These are phyloP conservation scores for Xanthorhoe designata DNA, from an alignment of 2,888 invertebrate genomes.

Conservation along the genomic window DNA sequence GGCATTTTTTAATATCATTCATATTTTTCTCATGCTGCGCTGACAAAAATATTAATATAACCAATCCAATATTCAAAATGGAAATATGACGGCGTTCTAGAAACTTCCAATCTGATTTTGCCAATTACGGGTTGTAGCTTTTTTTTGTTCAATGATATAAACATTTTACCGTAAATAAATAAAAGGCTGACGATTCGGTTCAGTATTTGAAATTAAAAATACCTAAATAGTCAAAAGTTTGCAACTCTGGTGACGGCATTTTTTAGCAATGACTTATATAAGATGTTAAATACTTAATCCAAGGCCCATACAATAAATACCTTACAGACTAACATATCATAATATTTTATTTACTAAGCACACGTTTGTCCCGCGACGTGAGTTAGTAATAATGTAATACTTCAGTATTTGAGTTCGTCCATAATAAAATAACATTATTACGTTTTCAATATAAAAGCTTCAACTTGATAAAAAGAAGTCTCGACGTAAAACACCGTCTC, in stretches of 20 bases:
- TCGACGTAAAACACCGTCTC: not conserved
- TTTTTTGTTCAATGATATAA: not conserved
- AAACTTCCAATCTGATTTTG: constrained; percentile 8
- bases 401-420: not conserved
- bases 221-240: too few relatives aligned
- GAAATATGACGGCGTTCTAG: constrained; percentile 9
- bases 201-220: too few relatives aligned
- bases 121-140: not conserved
- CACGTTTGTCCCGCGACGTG: too few relatives aligned
- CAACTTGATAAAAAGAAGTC: constrained; percentile 6
- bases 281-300: too few relatives aligned
- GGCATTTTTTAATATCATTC: constrained; percentile 57
- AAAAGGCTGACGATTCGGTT: not conserved
- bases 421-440: not conserved
- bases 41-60: constrained; percentile 38
- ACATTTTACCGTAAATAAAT: not conserved
- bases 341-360: too few relatives aligned
- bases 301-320: too few relatives aligned
- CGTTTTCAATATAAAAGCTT: not conserved
- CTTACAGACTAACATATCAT: too few relatives aligned
- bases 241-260: too few relatives aligned
- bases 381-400: too few relatives aligned
- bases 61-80: constrained; percentile 21
- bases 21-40: constrained; percentile 42
- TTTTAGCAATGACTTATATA: too few relatives aligned